These are phyloP conservation scores for Metaphire vulgaris DNA, from an alignment of 1,140 invertebrate species.

Conservation along the genomic window DNA sequence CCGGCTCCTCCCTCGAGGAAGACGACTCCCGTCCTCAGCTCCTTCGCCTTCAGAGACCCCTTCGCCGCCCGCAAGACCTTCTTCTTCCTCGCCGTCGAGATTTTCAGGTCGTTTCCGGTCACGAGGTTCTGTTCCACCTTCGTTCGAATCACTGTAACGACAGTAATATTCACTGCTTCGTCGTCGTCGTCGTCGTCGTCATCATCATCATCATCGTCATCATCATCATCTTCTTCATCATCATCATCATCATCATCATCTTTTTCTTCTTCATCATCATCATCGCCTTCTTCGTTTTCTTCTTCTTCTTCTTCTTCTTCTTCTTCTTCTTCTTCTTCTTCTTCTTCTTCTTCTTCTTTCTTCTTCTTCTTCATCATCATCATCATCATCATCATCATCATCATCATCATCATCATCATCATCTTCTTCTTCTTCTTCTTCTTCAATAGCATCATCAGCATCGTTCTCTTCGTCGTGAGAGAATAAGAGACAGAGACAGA, in stretches of 20 bases:
- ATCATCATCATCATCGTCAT: not conserved
- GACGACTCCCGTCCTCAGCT: not conserved
- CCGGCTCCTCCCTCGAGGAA: not conserved
- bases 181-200: not conserved
- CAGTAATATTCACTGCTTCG: not conserved
- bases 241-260: not conserved
- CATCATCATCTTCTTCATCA: not conserved
- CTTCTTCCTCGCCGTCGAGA: not conserved
- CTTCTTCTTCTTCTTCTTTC: not conserved
- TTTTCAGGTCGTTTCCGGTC: not conserved
- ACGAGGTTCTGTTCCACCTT: not conserved
- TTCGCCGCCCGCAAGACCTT: not conserved
- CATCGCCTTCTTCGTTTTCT: not conserved
- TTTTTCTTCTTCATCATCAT: not conserved
- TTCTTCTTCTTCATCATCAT: not conserved
- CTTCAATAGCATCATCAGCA: no score
- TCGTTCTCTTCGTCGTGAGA: no score
- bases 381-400: slow-evolving; percentile 2
- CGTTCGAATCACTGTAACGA: not conserved
- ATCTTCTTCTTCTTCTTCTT: not conserved
- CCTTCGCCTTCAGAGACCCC: not conserved
- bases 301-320: not conserved
- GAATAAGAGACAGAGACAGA: no score
- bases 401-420: slow-evolving; percentile 2
- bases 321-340: no score